Conservation (phyloP, 2,888 invertebrate species). For the Sialis fuliginosa region DNA sequence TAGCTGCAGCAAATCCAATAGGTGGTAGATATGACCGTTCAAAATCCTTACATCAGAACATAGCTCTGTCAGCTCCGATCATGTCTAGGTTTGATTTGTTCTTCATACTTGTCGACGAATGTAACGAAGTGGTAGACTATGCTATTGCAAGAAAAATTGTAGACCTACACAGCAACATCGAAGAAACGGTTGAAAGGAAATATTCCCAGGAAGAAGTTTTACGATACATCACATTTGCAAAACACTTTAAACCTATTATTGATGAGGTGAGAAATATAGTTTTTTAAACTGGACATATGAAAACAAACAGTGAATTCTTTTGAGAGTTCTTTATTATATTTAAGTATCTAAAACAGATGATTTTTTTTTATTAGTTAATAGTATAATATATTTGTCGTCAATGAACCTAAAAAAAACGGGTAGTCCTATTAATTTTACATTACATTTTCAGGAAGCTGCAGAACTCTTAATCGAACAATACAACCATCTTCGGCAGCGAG, state of each 20-base stretch:
- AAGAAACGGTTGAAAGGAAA: slow-evolving; percentile 57
- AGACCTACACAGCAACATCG: slow-evolving; percentile 77
- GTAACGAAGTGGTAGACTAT: slow-evolving; percentile 87
- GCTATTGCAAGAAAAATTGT: slow-evolving; percentile 93
- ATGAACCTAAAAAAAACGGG: background rate
- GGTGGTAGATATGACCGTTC: slow-evolving; percentile 93
- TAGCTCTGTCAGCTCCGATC: slow-evolving; percentile 84
- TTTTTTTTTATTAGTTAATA: too few species aligned
- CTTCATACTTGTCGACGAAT: slow-evolving; percentile 95
- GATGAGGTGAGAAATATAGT: slow-evolving; percentile 37
- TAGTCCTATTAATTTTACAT: slow-evolving; percentile 5
- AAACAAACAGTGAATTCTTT: background rate
- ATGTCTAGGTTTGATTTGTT: slow-evolving; percentile 99
- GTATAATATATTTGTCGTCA: too few species aligned
- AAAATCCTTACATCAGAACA: slow-evolving; percentile 88
- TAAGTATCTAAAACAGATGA: too few species aligned
- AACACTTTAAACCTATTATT: slow-evolving; percentile 83
- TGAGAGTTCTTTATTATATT: background rate
- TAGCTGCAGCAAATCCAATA: slow-evolving; percentile 96
- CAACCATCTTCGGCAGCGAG: slow-evolving; percentile 67
- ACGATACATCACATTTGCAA: slow-evolving; percentile 90
- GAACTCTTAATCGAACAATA: slow-evolving; percentile 79
- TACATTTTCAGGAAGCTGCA: slow-evolving; percentile 45
- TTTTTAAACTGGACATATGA: background rate
- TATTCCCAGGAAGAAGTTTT: slow-evolving; percentile 82